Conservation (phyloP, 2,888 invertebrate species). For the Glyphotaelius pellucidus region DNA sequence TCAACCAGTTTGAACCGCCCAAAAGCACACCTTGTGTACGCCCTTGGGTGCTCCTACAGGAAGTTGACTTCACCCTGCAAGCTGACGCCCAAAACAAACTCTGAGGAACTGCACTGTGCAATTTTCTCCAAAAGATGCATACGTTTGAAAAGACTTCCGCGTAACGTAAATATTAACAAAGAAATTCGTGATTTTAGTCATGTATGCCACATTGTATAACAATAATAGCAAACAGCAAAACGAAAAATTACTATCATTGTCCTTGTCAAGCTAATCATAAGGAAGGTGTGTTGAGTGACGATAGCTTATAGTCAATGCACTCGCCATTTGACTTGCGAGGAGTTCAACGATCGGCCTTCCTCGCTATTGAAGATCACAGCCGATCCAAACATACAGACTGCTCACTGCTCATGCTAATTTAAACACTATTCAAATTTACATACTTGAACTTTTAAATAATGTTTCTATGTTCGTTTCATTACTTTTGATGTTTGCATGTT, state of each 20-base stretch:
- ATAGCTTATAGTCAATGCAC: background rate
- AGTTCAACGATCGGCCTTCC: conserved; percentile 32
- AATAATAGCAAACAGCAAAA: background rate
- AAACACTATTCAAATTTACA: background rate
- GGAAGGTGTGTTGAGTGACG: background rate
- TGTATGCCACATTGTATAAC: background rate
- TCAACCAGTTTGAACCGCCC: no score
- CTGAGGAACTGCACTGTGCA: no score
- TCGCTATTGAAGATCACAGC: background rate
- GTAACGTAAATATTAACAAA: background rate
- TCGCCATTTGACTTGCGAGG: background rate
- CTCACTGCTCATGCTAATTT: conserved; percentile 20
- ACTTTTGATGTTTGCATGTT: background rate
- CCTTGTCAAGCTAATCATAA: background rate
- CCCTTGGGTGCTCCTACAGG: no score
- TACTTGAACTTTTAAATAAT: background rate
- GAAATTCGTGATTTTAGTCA: background rate
- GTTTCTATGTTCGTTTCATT: background rate
- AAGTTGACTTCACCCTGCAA: no score
- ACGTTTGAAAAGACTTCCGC: no score
- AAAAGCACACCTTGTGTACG: no score
- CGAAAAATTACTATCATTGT: background rate
- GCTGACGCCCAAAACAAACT: no score
- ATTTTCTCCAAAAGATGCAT: no score
- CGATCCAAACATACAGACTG: background rate